Evolutionary conservation across 2,113 vertebrate species (phyloP), one percentile per base, ranked within the genome.

Genomic region (Mustela nigripes): DNA sequence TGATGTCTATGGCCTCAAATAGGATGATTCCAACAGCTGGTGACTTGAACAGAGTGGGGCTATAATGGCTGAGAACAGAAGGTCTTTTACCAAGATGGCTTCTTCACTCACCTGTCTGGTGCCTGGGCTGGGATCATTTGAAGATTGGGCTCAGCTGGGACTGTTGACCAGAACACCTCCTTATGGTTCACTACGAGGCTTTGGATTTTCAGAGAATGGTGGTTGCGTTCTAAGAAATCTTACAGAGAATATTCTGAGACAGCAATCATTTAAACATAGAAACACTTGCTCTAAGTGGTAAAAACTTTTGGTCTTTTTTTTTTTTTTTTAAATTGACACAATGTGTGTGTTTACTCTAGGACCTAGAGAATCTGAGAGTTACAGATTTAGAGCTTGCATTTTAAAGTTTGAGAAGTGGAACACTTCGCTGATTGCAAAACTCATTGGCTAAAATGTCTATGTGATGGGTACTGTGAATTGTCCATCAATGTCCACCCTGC

Each of bases 371-470:
- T 87, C n/a, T 53, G 11, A 58, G 6, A 56, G 69, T 83, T 74
- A 60, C 10, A 91, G 48, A 58, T 65, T 69, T 33, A 11, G 42
- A 90, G 21, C 36, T 93, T 96, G 33, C 39, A 83, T 93, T 96
- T 96, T 89, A 85, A 93, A 89, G 78, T n/a, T 21, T 60, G 36
- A 71, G 42, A 84, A 73, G 16, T 39, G 50, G 18, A 95, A 91
- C 65, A 65, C 10, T 94, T 96, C 73, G 84, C 11, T 71, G 21
- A 93, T 15, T 39, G 28, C 56, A 97, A 87, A 82, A 95, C 16
- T 65, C 56, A 90, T 5, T 53, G n/a, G 22, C 71, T 83, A 76
- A 62, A 96, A 85, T 33, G 5, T 24, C 58, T 89, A 79, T 62
- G 48, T 63, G 36, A 60, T 69, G 16, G 31, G 53, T 97, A 36